Conservation (phyloP, 2,113 vertebrate genomes). For the Upupa epops region DNA sequence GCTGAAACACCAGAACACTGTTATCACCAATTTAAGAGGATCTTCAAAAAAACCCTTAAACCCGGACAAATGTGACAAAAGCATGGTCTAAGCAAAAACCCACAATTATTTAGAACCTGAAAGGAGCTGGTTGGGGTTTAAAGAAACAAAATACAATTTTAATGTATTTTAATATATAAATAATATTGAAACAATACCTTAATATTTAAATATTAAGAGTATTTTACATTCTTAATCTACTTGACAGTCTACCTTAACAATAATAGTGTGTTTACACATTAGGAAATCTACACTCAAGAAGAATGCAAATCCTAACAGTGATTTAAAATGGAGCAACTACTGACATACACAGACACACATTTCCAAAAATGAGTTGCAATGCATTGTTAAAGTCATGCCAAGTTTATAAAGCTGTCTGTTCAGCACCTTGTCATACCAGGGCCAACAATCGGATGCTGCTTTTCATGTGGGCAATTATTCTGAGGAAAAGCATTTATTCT, state of each 20-base stretch:
- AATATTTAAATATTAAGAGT: too few relatives aligned
- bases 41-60: neutral
- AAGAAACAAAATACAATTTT: neutral
- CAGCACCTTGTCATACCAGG: neutral
- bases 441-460: neutral
- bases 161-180: too few relatives aligned
- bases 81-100: neutral
- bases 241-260: neutral
- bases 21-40: neutral
- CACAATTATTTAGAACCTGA: neutral
- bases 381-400: neutral
- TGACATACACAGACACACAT: neutral
- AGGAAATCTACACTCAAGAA: neutral
- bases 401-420: neutral
- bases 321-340: neutral
- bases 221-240: neutral
- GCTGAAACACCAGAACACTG: neutral
- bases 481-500: neutral
- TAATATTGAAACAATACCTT: too few relatives aligned
- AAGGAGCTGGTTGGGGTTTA: neutral
- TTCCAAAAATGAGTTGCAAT: neutral
- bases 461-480: constrained; percentile 1
- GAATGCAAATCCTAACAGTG: neutral
- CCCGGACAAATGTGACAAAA: neutral
- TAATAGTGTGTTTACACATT: neutral